A percentile compares a stretch with the other conserved stretches of the same genome.
These are phyloP conservation scores for Teinopalpus imperialis DNA, from an alignment of 2,888 invertebrate genomes.

Conservation along the genomic window DNA sequence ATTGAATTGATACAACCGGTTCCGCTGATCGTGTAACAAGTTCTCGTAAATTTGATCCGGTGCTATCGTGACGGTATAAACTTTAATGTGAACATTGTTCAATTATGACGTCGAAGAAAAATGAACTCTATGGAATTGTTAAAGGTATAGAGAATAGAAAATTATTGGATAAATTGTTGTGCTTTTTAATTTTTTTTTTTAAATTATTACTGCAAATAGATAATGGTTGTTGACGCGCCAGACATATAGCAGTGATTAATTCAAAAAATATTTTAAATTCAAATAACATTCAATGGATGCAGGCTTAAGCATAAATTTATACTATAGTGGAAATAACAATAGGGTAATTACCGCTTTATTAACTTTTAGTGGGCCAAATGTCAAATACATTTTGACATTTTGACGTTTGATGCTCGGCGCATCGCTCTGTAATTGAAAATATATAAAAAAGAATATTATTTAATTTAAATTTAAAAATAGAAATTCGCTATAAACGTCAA, in stretches of 20 bases:
- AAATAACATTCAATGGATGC: no score
- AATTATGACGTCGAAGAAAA: conserved; percentile 2
- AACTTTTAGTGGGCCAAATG: no score
- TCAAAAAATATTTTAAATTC: neutral
- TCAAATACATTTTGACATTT: no score
- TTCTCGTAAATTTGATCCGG: neutral
- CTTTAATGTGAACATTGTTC: conserved; percentile 12
- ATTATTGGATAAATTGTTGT: conserved; percentile 7
- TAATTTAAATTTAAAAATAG: no score
- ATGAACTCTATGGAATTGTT: conserved; percentile 25
- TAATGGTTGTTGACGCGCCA: conserved; percentile 9
- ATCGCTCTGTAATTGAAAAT: no score
- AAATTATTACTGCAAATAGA: conserved; percentile 7
- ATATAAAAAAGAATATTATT: no score
- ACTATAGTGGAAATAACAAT: no score
- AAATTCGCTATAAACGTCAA: no score
- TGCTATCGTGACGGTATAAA: neutral
- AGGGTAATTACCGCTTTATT: no score
- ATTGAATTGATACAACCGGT: neutral
- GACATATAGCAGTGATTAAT: neutral
- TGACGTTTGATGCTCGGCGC: no score
- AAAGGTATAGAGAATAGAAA: conserved; percentile 15
- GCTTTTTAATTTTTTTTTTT: conserved; percentile 7
- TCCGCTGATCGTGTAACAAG: neutral
- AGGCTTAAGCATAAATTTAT: no score